phyloP scores from a whole-genome alignment of 2,888 invertebrate genomes.

The Drosophila borborema region DNA sequence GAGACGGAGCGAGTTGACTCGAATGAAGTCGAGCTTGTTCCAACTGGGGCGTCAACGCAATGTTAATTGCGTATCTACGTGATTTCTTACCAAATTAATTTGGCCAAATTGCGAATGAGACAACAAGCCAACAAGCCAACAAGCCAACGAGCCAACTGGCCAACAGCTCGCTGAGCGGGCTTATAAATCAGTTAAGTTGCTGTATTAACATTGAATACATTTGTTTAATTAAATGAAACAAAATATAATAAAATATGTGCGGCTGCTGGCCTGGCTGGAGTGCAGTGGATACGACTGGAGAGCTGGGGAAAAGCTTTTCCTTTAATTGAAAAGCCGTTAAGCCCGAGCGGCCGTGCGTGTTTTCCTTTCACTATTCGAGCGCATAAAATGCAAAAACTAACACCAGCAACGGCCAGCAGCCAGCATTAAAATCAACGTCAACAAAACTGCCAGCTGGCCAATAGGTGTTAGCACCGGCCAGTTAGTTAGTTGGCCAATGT shows the following conservation, averaged over 20 bases:
- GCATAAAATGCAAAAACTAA: slow-evolving; percentile 64
- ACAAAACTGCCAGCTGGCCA: slow-evolving; percentile 14
- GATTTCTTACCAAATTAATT: slow-evolving; percentile 84
- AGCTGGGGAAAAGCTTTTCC: slow-evolving; percentile 61
- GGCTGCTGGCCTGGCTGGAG: neutral
- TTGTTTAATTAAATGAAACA: slow-evolving; percentile 76
- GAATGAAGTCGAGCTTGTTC: slow-evolving; percentile 3
- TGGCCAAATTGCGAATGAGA: slow-evolving; percentile 76
- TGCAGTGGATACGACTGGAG: neutral
- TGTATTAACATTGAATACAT: slow-evolving; percentile 81
- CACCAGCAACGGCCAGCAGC: slow-evolving; percentile 16
- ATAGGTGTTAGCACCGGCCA: slow-evolving; percentile 32
- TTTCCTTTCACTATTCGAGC: slow-evolving; percentile 61
- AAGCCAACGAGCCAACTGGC: neutral
- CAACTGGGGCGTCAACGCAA: slow-evolving; percentile 58
- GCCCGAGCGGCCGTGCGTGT: slow-evolving; percentile 24
- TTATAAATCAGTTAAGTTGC: slow-evolving; percentile 78
- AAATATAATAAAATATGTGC: slow-evolving; percentile 60
- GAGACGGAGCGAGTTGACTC: neutral
- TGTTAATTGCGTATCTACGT: slow-evolving; percentile 84
- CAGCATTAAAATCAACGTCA: slow-evolving; percentile 66
- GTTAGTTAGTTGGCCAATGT: slow-evolving; percentile 27
- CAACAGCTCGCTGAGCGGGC: neutral
- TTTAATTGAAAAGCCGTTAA: slow-evolving; percentile 67
- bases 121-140: no score